These are phyloP conservation scores for Gobio gobio DNA, from an alignment of 2,113 vertebrate genomes.

Conservation along the genomic window DNA sequence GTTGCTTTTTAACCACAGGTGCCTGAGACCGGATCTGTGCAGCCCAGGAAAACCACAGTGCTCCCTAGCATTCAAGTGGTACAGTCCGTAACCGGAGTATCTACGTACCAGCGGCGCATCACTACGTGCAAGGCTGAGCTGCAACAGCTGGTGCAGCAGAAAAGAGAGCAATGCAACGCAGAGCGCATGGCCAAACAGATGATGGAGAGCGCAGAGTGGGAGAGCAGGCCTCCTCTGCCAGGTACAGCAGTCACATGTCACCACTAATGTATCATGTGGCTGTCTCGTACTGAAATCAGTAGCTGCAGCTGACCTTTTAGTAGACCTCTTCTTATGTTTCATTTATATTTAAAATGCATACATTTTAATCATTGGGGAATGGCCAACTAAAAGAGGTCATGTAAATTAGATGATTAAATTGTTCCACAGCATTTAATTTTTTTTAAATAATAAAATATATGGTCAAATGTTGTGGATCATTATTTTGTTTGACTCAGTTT, in stretches of 20 bases:
- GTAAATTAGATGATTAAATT: not conserved
- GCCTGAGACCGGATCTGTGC: slow-evolving; percentile 75
- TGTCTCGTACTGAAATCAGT: not conserved
- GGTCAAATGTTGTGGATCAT: too few relatives aligned
- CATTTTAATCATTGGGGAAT: not conserved
- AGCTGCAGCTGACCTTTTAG: not conserved
- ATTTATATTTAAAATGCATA: not conserved
- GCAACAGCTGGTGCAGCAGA: slow-evolving; percentile 95
- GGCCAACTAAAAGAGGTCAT: not conserved
- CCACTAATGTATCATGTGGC: not conserved
- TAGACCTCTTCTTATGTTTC: not conserved
- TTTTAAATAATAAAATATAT: too few relatives aligned
- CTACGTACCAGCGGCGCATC: slow-evolving; percentile 87
- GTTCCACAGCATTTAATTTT: too few relatives aligned
- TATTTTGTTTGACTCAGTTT: too few relatives aligned
- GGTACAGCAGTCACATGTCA: slow-evolving; percentile 70
- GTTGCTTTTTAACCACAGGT: slow-evolving; percentile 67
- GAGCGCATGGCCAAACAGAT: slow-evolving; percentile 95
- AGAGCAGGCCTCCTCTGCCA: slow-evolving; percentile 91
- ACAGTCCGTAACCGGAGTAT: slow-evolving; percentile 78
- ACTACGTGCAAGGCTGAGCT: slow-evolving; percentile 93
- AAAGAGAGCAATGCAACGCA: slow-evolving; percentile 91
- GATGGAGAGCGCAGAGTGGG: slow-evolving; percentile 98
- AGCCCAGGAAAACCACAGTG: slow-evolving; percentile 73
- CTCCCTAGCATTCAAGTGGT: slow-evolving; percentile 60